phyloP scores from a whole-genome alignment of 92 coral and sea anemone genomes.

The Zoanthus sociatus region DNA sequence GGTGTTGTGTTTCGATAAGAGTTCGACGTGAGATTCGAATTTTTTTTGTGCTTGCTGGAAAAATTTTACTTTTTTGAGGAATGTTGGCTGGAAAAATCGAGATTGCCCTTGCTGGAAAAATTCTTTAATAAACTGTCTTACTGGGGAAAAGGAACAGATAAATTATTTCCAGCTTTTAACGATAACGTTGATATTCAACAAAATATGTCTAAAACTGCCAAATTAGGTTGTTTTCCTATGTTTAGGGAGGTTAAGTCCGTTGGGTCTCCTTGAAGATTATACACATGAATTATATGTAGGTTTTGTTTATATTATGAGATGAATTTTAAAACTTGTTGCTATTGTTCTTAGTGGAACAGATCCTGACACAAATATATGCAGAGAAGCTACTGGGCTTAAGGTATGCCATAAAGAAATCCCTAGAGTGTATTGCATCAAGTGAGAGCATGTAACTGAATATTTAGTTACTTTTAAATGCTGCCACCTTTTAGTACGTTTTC shows the following conservation, averaged over 20 bases:
- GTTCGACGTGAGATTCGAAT: constrained; percentile 7
- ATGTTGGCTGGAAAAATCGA: constrained; percentile 1
- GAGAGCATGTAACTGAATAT: not conserved
- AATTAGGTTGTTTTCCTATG: constrained; percentile 16
- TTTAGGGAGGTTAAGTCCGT: constrained; percentile 21
- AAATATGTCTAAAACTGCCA: constrained; percentile 4
- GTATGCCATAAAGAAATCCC: constrained; percentile 22
- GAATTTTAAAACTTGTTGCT: not conserved
- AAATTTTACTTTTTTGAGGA: not conserved
- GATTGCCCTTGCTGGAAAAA: no score
- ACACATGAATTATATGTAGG: no score
- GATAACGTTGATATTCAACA: constrained; percentile 1
- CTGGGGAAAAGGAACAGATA: not conserved
- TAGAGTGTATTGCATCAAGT: constrained; percentile 3
- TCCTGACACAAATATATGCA: constrained; percentile 27
- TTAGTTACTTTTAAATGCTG: no score
- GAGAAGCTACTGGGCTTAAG: constrained; percentile 28
- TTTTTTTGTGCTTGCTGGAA: not conserved
- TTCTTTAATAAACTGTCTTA: not conserved
- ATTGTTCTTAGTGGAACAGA: constrained; percentile 14
- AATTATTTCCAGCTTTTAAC: not conserved
- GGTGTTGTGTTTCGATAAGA: constrained; percentile 21
- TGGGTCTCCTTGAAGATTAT: not conserved
- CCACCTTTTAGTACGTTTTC: no score
- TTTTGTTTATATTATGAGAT: no score